Evolutionary conservation across 2,113 vertebrate species (phyloP).

Genomic region (Leptobrachium ailaonicum): DNA sequence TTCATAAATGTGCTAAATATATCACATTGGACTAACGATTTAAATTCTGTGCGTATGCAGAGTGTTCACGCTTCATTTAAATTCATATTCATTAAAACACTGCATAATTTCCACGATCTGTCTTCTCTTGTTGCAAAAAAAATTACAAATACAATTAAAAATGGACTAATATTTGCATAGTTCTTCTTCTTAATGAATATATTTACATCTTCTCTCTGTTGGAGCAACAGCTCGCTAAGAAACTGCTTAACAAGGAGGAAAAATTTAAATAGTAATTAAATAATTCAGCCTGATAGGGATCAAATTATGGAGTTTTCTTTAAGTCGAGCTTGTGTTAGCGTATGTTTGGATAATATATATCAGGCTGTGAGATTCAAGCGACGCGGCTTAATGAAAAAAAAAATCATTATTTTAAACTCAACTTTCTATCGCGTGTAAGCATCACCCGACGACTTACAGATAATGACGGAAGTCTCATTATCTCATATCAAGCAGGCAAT

Average conservation of each 20-base stretch:
- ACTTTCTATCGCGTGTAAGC: no score
- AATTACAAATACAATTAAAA: constrained; percentile 35
- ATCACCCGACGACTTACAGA: no score
- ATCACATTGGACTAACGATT: neutral
- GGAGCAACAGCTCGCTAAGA: constrained; percentile 27
- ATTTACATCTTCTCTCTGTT: constrained; percentile 30
- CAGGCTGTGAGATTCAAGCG: no score
- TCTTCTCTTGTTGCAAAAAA: constrained; percentile 13
- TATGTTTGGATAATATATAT: no score
- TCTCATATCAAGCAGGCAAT: no score
- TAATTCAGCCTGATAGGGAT: neutral
- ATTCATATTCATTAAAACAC: constrained; percentile 30
- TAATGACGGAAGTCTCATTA: no score
- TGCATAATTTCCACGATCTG: constrained; percentile 22
- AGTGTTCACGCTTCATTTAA: constrained; percentile 22
- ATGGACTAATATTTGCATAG: constrained; percentile 38
- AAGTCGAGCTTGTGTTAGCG: no score
- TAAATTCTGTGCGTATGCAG: neutral
- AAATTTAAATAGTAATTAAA: constrained; percentile 24
- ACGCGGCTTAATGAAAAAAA: no score
- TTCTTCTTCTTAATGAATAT: constrained; percentile 14
- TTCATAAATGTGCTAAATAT: neutral
- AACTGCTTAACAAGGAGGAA: constrained; percentile 10
- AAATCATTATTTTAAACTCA: no score
- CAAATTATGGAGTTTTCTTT: no score